Evolutionary conservation across 2,797 vertebrate genomes (phyloP).

Genomic region (Crypturellus tataupa): DNA sequence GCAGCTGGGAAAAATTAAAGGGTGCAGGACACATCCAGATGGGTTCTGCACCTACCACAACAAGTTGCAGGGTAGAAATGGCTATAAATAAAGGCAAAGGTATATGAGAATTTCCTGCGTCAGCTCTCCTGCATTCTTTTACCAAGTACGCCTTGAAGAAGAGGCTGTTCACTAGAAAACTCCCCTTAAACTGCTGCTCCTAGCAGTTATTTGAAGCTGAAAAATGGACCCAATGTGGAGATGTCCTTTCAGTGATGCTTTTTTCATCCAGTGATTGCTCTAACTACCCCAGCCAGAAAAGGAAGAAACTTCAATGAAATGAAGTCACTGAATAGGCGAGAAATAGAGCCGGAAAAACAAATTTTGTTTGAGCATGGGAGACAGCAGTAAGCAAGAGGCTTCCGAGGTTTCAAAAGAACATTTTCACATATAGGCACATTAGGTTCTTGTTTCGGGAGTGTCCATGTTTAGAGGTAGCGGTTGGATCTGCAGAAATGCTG

Average conservation of each 20-base stretch:
- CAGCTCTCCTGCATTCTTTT: rapidly evolving
- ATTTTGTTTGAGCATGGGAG: neutral
- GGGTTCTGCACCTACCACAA: neutral
- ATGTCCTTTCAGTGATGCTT: neutral
- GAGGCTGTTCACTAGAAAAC: neutral
- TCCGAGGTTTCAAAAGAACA: no score
- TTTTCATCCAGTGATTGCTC: neutral
- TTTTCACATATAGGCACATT: neutral
- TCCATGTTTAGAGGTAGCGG: slow-evolving; percentile 4
- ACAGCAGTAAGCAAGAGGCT: no score
- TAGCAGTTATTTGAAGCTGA: neutral
- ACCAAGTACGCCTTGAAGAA: rapidly evolving
- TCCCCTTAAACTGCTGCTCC: neutral
- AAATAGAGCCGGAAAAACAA: slow-evolving; percentile 14
- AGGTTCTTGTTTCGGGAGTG: slow-evolving; percentile 18
- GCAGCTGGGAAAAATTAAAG: neutral
- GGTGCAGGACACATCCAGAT: neutral
- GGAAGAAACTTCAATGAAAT: neutral
- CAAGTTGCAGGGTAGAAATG: neutral
- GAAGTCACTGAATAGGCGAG: neutral
- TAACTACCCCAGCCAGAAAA: neutral
- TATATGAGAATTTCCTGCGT: neutral
- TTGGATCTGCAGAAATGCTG: neutral
- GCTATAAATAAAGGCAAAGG: neutral
- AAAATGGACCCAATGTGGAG: neutral